Conservation (phyloP, 2,888 invertebrate species). For the Hydropsyche betteni region DNA sequence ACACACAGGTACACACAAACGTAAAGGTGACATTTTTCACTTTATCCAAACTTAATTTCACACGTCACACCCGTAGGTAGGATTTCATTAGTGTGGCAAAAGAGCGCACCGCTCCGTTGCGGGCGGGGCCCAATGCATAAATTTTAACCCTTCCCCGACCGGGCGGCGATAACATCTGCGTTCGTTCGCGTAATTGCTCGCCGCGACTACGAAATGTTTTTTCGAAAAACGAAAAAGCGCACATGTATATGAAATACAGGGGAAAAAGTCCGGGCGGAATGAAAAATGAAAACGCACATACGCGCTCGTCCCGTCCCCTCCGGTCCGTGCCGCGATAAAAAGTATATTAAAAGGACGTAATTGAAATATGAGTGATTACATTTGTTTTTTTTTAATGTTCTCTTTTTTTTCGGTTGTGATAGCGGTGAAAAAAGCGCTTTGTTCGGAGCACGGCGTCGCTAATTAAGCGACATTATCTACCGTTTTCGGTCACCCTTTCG, state of each 20-base stretch:
- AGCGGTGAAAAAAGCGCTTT: conserved; percentile 14
- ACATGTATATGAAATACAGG: background rate
- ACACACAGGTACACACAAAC: no score
- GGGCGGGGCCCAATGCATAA: conserved; percentile 37
- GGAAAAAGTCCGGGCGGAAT: no score
- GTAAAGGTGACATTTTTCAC: no score
- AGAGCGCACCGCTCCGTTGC: background rate
- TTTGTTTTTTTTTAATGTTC: conserved; percentile 29
- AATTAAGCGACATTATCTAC: conserved; percentile 2
- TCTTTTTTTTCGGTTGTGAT: conserved; percentile 2
- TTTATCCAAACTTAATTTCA: conserved; percentile 2
- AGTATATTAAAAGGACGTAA: conserved; percentile 39
- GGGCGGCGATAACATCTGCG: conserved; percentile 39
- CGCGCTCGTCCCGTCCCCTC: background rate
- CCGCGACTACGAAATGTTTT: conserved; percentile 31
- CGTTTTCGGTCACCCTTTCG: no score
- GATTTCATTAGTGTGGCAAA: conserved; percentile 15
- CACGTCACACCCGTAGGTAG: conserved; percentile 7
- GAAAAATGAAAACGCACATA: no score
- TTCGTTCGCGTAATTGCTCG: conserved; percentile 41
- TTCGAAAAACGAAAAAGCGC: conserved; percentile 14
- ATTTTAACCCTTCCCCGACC: conserved; percentile 36
- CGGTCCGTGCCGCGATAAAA: conserved; percentile 16
- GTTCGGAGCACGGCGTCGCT: conserved; percentile 14
- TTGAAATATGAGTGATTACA: conserved; percentile 43